Evolutionary conservation across 2,888 invertebrate genomes (phyloP).

Genomic region (Operophtera brumata): DNA sequence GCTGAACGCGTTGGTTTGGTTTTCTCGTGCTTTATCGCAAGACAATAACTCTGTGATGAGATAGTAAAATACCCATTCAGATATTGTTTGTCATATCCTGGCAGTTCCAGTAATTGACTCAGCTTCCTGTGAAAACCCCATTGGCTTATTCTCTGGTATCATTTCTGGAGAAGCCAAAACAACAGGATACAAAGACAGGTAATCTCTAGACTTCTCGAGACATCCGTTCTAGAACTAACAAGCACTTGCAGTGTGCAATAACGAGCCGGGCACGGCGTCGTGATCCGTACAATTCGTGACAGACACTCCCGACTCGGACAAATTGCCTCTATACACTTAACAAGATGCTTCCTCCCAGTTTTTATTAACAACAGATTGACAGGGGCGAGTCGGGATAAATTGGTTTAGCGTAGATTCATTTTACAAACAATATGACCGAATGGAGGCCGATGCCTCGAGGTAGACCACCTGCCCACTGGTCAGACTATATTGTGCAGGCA

Average conservation of each 20-base stretch:
- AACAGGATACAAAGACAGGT: background rate
- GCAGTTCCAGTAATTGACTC: background rate
- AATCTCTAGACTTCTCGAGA: background rate
- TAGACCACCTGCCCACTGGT: too few species aligned
- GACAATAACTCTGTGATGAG: too few species aligned
- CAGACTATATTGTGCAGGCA: too few species aligned
- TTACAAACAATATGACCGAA: background rate
- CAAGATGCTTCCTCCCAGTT: slow-evolving; percentile 53
- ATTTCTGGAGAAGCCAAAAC: too few species aligned
- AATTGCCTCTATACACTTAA: slow-evolving; percentile 62
- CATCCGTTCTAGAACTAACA: slow-evolving; percentile 1
- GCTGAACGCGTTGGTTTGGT: too few species aligned
- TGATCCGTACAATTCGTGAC: slow-evolving; percentile 21
- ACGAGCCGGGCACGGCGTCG: slow-evolving; percentile 7
- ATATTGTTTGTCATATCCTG: background rate
- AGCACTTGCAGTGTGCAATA: slow-evolving; percentile 5
- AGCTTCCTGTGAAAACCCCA: background rate
- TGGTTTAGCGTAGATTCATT: background rate
- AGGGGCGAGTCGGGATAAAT: slow-evolving; percentile 23
- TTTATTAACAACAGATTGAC: slow-evolving; percentile 31
- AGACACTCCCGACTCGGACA: slow-evolving; percentile 33
- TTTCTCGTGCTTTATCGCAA: too few species aligned
- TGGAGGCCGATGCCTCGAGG: too few species aligned
- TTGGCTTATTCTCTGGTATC: too few species aligned
- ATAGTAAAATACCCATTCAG: background rate